These are phyloP conservation scores for Erebia palarica DNA, from an alignment of 2,888 invertebrate species.

Conservation along the genomic window DNA sequence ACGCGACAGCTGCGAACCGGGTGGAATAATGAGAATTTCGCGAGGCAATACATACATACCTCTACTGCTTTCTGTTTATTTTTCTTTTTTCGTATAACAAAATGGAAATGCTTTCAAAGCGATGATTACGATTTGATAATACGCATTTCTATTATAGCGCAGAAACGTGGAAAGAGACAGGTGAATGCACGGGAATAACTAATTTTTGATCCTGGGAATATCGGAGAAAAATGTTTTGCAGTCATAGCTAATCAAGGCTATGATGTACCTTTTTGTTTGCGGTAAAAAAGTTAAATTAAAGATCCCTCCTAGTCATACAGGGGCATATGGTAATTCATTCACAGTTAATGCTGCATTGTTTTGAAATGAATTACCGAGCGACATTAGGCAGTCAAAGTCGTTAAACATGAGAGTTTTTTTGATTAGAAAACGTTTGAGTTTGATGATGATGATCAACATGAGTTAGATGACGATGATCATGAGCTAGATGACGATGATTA, in stretches of 20 bases:
- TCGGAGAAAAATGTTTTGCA: neutral
- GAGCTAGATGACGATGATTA: too few relatives aligned
- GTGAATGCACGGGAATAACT: neutral
- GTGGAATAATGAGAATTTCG: slow-evolving; percentile 18
- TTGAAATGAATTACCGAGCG: too few relatives aligned
- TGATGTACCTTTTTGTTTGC: too few relatives aligned
- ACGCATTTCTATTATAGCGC: neutral
- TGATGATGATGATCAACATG: too few relatives aligned
- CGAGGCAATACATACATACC: neutral
- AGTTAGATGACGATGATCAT: too few relatives aligned
- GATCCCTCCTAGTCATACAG: too few relatives aligned
- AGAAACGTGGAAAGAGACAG: neutral
- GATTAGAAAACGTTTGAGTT: too few relatives aligned
- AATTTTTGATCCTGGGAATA: neutral
- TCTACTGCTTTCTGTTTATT: neutral
- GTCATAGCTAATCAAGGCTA: neutral
- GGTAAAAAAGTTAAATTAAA: too few relatives aligned
- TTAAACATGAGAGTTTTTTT: too few relatives aligned
- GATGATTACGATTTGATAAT: slow-evolving; percentile 19
- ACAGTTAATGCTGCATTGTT: too few relatives aligned
- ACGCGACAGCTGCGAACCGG: slow-evolving; percentile 18
- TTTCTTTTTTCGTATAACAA: slow-evolving; percentile 8
- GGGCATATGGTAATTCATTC: too few relatives aligned
- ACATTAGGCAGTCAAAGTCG: too few relatives aligned
- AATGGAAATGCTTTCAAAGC: slow-evolving; percentile 11